These are phyloP conservation scores for Lasioglossum calceatum DNA, from an alignment of 2,888 invertebrate genomes.

Conservation along the genomic window DNA sequence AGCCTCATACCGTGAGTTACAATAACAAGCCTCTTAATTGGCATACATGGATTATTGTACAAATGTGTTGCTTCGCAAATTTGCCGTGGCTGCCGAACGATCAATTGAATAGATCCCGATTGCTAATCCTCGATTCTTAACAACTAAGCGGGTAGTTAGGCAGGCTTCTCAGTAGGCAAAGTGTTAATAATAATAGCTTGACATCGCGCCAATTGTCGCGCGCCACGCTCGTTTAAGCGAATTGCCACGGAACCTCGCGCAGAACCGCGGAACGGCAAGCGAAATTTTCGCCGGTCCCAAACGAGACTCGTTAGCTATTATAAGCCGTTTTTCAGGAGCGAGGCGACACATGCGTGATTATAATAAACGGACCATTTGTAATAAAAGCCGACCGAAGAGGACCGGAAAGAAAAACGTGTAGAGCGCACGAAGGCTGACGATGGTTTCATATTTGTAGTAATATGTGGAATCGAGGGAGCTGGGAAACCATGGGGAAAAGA, in stretches of 20 bases:
- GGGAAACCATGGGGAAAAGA: neutral
- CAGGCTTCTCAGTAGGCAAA: neutral
- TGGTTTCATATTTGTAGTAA: neutral
- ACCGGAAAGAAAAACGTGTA: neutral
- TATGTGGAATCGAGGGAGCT: neutral
- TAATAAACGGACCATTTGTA: neutral
- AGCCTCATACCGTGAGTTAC: neutral
- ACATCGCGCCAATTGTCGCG: slow-evolving; percentile 68
- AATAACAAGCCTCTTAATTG: no score
- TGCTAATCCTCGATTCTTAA: no score
- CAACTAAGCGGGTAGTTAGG: no score
- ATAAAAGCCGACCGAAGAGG: neutral
- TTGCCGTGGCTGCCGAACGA: no score
- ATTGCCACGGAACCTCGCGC: slow-evolving; percentile 11
- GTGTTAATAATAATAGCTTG: slow-evolving; percentile 79
- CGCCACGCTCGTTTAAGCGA: slow-evolving; percentile 41
- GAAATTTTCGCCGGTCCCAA: slow-evolving; percentile 11
- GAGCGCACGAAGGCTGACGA: no score
- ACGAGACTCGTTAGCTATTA: slow-evolving; percentile 31
- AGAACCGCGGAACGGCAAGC: neutral
- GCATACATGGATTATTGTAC: no score
- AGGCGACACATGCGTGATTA: neutral
- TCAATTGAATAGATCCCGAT: no score
- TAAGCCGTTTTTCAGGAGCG: neutral
- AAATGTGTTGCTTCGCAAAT: no score